Evolutionary conservation across 2,113 vertebrate species (phyloP).

Genomic region (western clawed frog (Xenopus tropicalis)): UCB_Xtro_10.0 CM004446.2:121427501-121428000

Average conservation of each 20-base stretch:
- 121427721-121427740: conserved; percentile 99
- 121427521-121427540: conserved; percentile 33
- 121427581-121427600: neutral
- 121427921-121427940: too few relatives aligned
- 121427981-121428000: too few relatives aligned
- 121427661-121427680: conserved; percentile 89
- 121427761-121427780: conserved; percentile 98
- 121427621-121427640: conserved; percentile 86
- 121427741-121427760: conserved; percentile 97
- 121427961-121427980: too few relatives aligned
- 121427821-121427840: too few relatives aligned
- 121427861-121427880: too few relatives aligned
- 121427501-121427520: neutral
- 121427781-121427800: conserved; percentile 91
- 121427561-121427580: neutral
- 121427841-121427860: too few relatives aligned
- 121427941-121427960: too few relatives aligned
- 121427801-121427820: too few relatives aligned
- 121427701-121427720: conserved; percentile 87
- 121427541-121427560: neutral
- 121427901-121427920: too few relatives aligned
- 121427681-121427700: conserved; percentile 95
- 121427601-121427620: conserved; percentile 91
- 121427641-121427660: conserved; percentile 91
- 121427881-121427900: too few relatives aligned